Percentiles rank a stretch among this genome's conserved stretches.
Conservation (phyloP, 2,797 vertebrate species). For the Paramormyrops hopkinsi region DNA sequence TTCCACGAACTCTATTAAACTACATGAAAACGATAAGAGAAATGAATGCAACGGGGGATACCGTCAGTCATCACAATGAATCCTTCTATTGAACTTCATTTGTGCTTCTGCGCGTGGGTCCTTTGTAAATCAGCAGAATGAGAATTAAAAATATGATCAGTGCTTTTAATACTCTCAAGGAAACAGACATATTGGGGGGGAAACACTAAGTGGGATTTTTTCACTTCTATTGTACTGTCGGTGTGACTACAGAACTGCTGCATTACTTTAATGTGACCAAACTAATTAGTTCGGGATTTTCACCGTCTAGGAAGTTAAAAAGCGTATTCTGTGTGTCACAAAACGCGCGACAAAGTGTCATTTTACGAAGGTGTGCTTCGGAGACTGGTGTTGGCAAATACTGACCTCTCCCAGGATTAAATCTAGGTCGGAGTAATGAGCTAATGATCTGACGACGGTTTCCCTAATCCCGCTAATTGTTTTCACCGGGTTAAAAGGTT, state of each 20-base stretch:
- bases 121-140: neutral
- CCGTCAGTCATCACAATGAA: neutral
- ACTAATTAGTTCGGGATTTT: neutral
- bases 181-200: neutral
- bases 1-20: neutral
- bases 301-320: neutral
- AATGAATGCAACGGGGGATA: neutral
- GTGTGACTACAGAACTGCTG: neutral
- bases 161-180: neutral
- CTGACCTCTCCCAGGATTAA: slow-evolving; percentile 33
- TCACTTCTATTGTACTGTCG: neutral
- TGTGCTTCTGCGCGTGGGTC: neutral
- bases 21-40: neutral
- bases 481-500: slow-evolving; percentile 38
- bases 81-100: neutral
- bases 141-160: neutral
- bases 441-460: slow-evolving; percentile 38
- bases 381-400: slow-evolving; percentile 18
- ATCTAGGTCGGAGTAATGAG: slow-evolving; percentile 24
- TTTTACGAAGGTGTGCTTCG: neutral
- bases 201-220: neutral
- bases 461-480: slow-evolving; percentile 42
- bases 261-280: neutral
- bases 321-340: slow-evolving; percentile 40
- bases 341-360: slow-evolving; percentile 32